phyloP scores from a whole-genome alignment of 2,888 invertebrate species.

The Venusia cambrica region DNA sequence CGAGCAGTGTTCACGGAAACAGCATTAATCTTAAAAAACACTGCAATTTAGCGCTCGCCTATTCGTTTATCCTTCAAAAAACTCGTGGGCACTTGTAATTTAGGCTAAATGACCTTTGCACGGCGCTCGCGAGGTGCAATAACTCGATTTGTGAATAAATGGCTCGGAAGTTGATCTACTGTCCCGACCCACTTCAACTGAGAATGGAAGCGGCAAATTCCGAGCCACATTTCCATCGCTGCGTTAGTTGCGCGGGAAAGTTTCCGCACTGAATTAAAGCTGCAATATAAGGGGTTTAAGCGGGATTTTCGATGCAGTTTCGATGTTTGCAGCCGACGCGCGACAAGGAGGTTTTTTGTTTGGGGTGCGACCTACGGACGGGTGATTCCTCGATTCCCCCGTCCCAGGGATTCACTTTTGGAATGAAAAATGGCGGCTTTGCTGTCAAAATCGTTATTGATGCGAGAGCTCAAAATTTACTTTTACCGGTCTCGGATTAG shows the following conservation, averaged over 20 bases:
- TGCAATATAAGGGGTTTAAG: slow-evolving; percentile 59
- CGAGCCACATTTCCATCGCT: slow-evolving; percentile 57
- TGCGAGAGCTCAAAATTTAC: slow-evolving; percentile 62
- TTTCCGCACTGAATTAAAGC: slow-evolving; percentile 54
- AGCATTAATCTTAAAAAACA: slow-evolving; percentile 45
- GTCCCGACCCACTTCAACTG: slow-evolving; percentile 43
- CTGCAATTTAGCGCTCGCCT: slow-evolving; percentile 30
- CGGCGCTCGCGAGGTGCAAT: slow-evolving; percentile 72
- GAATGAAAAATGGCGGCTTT: slow-evolving; percentile 73
- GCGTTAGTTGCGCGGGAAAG: slow-evolving; percentile 48
- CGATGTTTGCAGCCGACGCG: slow-evolving; percentile 47
- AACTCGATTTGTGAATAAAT: slow-evolving; percentile 77
- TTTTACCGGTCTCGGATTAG: slow-evolving; percentile 66
- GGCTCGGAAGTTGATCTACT: slow-evolving; percentile 75
- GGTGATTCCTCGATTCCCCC: slow-evolving; percentile 58
- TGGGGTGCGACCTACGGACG: slow-evolving; percentile 54
- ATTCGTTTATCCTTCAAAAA: slow-evolving; percentile 45
- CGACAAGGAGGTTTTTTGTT: slow-evolving; percentile 61
- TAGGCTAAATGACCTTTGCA: slow-evolving; percentile 71
- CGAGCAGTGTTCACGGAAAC: slow-evolving; percentile 45
- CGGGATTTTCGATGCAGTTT: slow-evolving; percentile 49
- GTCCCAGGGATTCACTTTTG: slow-evolving; percentile 56
- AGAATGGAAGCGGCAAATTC: slow-evolving; percentile 49
- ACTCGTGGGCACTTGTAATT: slow-evolving; percentile 55
- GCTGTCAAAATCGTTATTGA: slow-evolving; percentile 75